Evolutionary conservation across 1,140 invertebrate genomes (phyloP).

Genomic region (Reticulitermes speratus): DNA sequence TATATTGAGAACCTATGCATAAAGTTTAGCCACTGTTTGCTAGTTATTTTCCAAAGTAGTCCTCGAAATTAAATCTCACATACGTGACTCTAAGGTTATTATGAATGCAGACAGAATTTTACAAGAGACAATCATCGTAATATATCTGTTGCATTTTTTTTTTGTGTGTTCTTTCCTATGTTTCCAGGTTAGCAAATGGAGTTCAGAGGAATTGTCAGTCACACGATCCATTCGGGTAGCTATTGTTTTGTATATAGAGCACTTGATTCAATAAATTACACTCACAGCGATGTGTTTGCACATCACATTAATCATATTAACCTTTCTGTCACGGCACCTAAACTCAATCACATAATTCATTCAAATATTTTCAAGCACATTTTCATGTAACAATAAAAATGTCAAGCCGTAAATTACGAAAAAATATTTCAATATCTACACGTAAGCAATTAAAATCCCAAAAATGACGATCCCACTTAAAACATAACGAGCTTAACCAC

Average conservation of each 20-base stretch:
- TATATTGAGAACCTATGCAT: too few species aligned
- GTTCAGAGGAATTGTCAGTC: not conserved
- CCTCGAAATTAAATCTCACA: too few species aligned
- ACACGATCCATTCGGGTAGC: not conserved
- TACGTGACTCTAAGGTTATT: too few species aligned
- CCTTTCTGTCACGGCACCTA: not conserved
- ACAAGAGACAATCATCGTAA: not conserved
- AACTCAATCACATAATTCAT: not conserved
- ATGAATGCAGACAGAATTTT: too few species aligned
- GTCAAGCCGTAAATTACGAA: not conserved
- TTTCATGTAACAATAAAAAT: not conserved
- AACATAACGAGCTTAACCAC: too few species aligned
- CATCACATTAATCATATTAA: not conserved
- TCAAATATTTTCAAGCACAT: too few species aligned
- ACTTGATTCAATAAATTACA: not conserved
- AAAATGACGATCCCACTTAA: too few species aligned
- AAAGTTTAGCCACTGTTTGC: too few species aligned
- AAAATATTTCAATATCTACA: too few species aligned
- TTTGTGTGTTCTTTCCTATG: not conserved
- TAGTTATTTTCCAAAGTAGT: too few species aligned
- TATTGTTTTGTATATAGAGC: not conserved
- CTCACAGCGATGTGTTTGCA: not conserved
- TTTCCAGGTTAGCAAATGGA: not conserved
- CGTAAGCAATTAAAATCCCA: too few species aligned
- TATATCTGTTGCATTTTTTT: not conserved